phyloP scores from a whole-genome alignment of 2,888 invertebrate genomes.

The Ariolimax columbianus region DNA sequence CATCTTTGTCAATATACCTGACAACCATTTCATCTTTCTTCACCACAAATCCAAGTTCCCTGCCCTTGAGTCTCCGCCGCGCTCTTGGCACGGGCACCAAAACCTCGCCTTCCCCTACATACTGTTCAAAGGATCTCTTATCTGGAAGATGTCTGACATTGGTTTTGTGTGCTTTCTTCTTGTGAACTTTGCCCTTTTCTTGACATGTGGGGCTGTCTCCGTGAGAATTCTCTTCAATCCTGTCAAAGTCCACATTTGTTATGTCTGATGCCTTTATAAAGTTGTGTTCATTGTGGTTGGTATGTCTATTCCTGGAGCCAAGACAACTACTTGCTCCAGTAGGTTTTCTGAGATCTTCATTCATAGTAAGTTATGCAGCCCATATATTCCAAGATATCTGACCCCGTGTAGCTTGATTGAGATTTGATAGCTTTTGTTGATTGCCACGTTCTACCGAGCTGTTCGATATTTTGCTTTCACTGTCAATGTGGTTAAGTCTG shows the following conservation, averaged over 20 bases:
- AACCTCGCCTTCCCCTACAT: slow-evolving; percentile 49
- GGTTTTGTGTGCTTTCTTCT: slow-evolving; percentile 7
- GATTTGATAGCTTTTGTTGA: no score
- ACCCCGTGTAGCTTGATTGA: no score
- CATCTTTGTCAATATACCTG: slow-evolving; percentile 54
- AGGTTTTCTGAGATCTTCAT: no score
- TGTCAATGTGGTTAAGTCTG: no score
- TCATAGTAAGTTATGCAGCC: no score
- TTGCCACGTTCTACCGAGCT: no score
- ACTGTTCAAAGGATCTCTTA: slow-evolving; percentile 43
- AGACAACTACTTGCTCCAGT: no score
- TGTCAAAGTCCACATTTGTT: slow-evolving; percentile 32
- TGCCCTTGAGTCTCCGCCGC: slow-evolving; percentile 40
- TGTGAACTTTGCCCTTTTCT: slow-evolving; percentile 11
- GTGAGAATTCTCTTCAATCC: background rate
- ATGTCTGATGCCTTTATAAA: slow-evolving; percentile 27
- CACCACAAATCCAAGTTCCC: slow-evolving; percentile 51
- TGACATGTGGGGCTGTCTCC: background rate
- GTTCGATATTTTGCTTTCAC: no score
- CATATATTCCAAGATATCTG: no score
- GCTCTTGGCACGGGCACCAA: slow-evolving; percentile 51
- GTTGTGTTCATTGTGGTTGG: slow-evolving; percentile 29
- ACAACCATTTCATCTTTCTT: slow-evolving; percentile 50
- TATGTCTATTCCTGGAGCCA: slow-evolving; percentile 2
- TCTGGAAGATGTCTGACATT: slow-evolving; percentile 38